These are phyloP conservation scores for Archips crataeganus DNA, from an alignment of 2,888 invertebrate genomes.

Conservation along the genomic window DNA sequence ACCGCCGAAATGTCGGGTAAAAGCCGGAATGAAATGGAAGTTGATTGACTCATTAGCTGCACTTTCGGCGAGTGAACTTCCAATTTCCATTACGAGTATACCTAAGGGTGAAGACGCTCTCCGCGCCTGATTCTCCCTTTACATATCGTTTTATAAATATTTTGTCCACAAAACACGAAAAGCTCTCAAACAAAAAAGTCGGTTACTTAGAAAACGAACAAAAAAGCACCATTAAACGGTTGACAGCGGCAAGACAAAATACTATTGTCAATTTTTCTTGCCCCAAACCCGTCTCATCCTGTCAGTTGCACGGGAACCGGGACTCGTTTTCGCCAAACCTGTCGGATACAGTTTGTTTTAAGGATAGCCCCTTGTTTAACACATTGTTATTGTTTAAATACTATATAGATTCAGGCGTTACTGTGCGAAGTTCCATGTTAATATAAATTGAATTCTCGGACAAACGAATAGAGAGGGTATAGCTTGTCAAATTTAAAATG, in stretches of 20 bases:
- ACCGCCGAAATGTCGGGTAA: no score
- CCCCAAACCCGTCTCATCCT: conserved; percentile 38
- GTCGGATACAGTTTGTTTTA: conserved; percentile 35
- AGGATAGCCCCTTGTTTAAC: conserved; percentile 22
- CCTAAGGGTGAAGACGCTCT: no score
- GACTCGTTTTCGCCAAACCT: conserved; percentile 34
- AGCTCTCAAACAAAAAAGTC: conserved; percentile 3
- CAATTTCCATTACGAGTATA: no score
- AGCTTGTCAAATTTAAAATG: no score
- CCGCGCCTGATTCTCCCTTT: no score
- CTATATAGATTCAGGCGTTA: no score
- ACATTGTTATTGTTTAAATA: conserved; percentile 10
- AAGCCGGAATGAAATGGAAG: no score
- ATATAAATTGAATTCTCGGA: no score
- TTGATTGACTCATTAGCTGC: no score
- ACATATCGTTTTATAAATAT: background rate
- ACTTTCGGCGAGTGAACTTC: no score
- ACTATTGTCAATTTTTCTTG: conserved; percentile 43
- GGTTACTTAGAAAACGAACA: conserved; percentile 21
- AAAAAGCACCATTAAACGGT: conserved; percentile 37
- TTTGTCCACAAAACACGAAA: background rate
- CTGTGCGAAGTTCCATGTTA: no score
- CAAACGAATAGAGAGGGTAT: no score
- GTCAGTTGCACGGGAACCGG: conserved; percentile 27
- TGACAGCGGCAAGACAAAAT: conserved; percentile 42